Evolutionary conservation across 2,888 invertebrate genomes (phyloP), one percentile per base, ranked within the genome.

Genomic region (Coecobrya sp.): DNA sequence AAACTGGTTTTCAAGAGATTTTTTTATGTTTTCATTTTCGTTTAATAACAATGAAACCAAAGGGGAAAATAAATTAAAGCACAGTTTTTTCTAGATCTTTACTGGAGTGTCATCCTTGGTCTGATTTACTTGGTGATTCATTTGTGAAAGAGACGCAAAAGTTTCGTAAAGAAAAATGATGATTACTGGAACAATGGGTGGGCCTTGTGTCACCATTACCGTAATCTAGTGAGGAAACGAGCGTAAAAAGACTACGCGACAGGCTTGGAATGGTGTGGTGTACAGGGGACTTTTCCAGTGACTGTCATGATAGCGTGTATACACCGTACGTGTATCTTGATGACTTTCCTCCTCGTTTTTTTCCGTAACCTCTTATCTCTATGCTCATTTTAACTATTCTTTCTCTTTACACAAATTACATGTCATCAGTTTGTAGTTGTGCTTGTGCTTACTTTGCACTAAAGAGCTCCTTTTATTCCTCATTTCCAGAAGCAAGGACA

Each of bases 161-260:
- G 25, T 76, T 76, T 45, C 19, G 30, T 22, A 73, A 82, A 70
- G 22, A 84, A 82, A 82, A 89, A 89, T 89, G 89, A 59, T 89
- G 82, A 89, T 89, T 70, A 89, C 82, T n/a, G 55, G 49, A 89
- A 84, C 89, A 36, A 84, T 89, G 89, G 89, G 82, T 89, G 89
- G 70, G 70, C 68, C 84, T 19, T 22, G 88, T 89, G 82, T 27
- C 55, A 22, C 70, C 89, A 84, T 89, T 84, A 52, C 55, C 52
- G 84, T 84, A 82, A 84, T 73, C 82, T 70, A 76, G 49, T 73
- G 84, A 59, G 89, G 36, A 89, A 70, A 84, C 19, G 68, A 88
- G 68, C 45, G 27, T 27, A 19, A 59, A 81, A 76, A 52, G 52
- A 73, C 49, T 30, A 70, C 11, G 62, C 19, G 36, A 42, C 42